These are phyloP conservation scores for Hoplodrina ambigua DNA, from an alignment of 2,888 invertebrate genomes.

Conservation along the genomic window DNA sequence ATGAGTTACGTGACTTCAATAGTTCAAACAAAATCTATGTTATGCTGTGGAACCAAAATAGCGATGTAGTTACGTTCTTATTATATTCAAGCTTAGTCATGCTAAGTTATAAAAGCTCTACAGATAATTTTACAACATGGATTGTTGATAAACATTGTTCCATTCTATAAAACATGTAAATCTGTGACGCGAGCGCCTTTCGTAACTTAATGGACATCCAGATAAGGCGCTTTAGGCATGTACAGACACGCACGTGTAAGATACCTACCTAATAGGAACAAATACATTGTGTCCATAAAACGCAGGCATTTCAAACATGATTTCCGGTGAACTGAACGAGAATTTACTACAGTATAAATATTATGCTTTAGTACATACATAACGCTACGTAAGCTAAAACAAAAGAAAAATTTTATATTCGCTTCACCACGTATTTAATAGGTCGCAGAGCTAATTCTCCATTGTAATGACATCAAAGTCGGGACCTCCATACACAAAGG, in stretches of 20 bases:
- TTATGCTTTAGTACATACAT: too few species aligned
- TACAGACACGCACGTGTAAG: background rate
- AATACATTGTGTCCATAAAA: background rate
- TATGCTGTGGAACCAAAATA: conserved; percentile 10
- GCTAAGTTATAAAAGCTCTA: conserved; percentile 3
- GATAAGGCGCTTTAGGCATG: background rate
- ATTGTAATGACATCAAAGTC: background rate
- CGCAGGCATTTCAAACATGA: background rate
- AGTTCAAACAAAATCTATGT: conserved; percentile 8
- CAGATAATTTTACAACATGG: background rate
- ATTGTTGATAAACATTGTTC: background rate
- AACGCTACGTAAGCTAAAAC: background rate
- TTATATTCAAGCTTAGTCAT: conserved; percentile 9
- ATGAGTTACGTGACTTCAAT: conserved; percentile 33
- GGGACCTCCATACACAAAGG: background rate
- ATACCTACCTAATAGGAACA: background rate
- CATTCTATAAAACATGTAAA: too few species aligned
- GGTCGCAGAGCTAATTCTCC: background rate
- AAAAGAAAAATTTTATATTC: background rate
- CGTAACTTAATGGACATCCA: background rate
- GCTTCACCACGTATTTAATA: too few species aligned
- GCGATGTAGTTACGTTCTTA: background rate
- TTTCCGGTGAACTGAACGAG: background rate
- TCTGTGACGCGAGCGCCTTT: background rate
- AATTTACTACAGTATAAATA: background rate